Conservation (phyloP, 2,888 invertebrate species). For the Dryadula phaetusa region DNA sequence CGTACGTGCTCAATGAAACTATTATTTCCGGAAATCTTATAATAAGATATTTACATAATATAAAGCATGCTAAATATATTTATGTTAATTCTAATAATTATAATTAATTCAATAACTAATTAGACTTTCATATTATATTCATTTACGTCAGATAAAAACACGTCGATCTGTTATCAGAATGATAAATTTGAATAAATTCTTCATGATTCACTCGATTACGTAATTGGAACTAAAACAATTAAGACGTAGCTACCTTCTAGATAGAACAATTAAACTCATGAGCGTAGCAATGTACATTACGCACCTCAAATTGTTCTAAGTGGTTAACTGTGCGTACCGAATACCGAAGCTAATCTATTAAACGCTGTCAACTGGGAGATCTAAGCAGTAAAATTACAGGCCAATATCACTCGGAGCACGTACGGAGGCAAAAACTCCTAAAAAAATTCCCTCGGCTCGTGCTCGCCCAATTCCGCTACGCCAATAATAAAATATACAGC, state of each 20-base stretch:
- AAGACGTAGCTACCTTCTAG: conserved; percentile 25
- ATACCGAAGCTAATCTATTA: conserved; percentile 54
- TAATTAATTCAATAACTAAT: conserved; percentile 23
- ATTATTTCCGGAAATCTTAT: conserved; percentile 34
- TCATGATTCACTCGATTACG: conserved; percentile 34
- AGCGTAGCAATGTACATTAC: conserved; percentile 55
- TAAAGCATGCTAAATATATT: conserved; percentile 9
- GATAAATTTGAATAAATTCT: conserved; percentile 25
- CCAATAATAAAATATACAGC: conserved; percentile 35
- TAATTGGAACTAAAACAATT: conserved; percentile 41
- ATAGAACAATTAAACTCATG: conserved; percentile 40
- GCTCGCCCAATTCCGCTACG: conserved; percentile 36
- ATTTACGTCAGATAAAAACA: conserved; percentile 22
- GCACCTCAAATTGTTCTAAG: conserved; percentile 51
- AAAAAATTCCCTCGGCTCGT: conserved; percentile 32
- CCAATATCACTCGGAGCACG: conserved; percentile 28
- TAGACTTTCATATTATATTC: conserved; percentile 18
- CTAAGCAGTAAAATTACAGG: conserved; percentile 30
- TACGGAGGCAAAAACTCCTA: conserved; percentile 31
- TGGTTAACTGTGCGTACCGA: conserved; percentile 56
- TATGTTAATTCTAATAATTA: conserved; percentile 12
- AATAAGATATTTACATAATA: conserved; percentile 6
- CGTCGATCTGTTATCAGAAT: conserved; percentile 4
- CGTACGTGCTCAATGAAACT: conserved; percentile 13
- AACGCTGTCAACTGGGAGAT: conserved; percentile 51